Evolutionary conservation across 2,797 vertebrate genomes (phyloP).

Genomic region (Loriculus beryllinus): DNA sequence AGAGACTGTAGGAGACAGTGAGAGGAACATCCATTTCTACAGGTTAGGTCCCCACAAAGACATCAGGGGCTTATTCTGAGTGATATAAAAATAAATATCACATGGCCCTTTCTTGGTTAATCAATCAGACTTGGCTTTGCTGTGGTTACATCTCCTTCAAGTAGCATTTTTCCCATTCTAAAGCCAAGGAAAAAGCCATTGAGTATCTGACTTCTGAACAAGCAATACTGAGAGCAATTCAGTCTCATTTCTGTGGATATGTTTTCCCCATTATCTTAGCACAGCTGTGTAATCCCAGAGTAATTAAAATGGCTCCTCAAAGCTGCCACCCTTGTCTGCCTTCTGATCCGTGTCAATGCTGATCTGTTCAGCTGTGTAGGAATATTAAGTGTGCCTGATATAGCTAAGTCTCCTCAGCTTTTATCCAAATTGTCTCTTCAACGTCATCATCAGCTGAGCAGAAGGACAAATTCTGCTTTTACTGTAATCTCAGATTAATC

Average conservation of each 20-base stretch:
- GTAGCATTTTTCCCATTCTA: neutral
- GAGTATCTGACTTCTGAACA: neutral
- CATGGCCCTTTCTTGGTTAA: neutral
- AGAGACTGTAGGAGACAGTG: neutral
- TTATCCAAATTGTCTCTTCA: slow-evolving; percentile 9
- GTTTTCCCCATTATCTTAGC: neutral
- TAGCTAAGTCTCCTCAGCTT: slow-evolving; percentile 31
- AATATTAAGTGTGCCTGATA: slow-evolving; percentile 27
- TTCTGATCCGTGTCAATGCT: neutral
- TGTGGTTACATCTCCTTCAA: neutral
- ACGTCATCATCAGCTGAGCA: neutral
- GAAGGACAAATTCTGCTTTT: slow-evolving; percentile 1
- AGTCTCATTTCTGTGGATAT: neutral
- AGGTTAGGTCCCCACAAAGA: neutral
- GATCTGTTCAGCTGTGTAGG: slow-evolving; percentile 9
- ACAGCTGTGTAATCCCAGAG: slow-evolving; percentile 47
- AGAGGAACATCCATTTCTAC: neutral
- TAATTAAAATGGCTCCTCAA: slow-evolving; percentile 36
- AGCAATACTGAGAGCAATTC: neutral
- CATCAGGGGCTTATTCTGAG: neutral
- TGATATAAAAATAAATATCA: slow-evolving; percentile 3
- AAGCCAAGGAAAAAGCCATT: neutral
- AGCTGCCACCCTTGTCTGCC: slow-evolving; percentile 16
- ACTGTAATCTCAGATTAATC: slow-evolving; percentile 11
- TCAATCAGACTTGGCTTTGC: slow-evolving; percentile 5